phyloP scores from a whole-genome alignment of 2,797 vertebrate genomes.

The Sciaenops ocellatus region DNA sequence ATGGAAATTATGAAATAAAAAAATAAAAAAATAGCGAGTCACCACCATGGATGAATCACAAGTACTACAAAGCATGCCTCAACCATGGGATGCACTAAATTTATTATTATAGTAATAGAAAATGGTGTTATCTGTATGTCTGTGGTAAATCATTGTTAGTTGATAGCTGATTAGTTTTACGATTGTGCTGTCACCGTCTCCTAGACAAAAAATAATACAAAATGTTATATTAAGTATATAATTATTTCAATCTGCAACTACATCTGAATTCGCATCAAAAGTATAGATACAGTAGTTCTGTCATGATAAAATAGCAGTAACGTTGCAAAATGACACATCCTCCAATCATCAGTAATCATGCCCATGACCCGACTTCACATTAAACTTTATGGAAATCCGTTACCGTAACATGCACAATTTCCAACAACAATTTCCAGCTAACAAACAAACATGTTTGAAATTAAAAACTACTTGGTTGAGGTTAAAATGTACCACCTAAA shows the following conservation, averaged over 20 bases:
- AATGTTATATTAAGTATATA: neutral
- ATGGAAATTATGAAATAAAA: no score
- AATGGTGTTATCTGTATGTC: no score
- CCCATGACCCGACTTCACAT: neutral
- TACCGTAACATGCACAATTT: neutral
- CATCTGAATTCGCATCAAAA: neutral
- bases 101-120: neutral
- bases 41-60: neutral
- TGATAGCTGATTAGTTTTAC: no score
- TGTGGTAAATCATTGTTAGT: no score
- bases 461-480: neutral
- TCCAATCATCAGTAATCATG: no score
- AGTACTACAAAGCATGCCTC: no score
- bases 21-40: no score
- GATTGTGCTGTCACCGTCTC: no score
- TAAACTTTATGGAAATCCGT: neutral
- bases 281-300: neutral
- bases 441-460: neutral
- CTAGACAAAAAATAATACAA: no score
- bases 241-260: neutral
- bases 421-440: neutral
- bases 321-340: no score
- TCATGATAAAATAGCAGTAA: neutral
- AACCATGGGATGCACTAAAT: neutral
- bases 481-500: neutral